A percentile compares a stretch with the other conserved stretches of the same genome.
These are phyloP conservation scores for Marmota monax DNA, from an alignment of 2,113 vertebrate genomes.

Conservation along the genomic window DNA sequence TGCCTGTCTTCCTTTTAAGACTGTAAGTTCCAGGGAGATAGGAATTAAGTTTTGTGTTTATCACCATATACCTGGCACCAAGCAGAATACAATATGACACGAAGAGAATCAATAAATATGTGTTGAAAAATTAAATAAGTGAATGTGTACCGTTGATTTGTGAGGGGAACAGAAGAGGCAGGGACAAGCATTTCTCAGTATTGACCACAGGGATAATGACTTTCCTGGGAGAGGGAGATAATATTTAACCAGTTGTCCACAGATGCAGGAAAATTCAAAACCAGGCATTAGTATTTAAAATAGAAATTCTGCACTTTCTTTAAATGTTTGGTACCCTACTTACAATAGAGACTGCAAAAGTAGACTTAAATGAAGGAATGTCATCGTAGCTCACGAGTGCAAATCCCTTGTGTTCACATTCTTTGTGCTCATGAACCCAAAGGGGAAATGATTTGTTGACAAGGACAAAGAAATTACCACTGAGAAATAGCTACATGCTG, in stretches of 20 bases:
- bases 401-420: not conserved
- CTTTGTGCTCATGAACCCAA: not conserved
- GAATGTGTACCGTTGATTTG: not conserved
- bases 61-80: no score
- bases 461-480: not conserved
- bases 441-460: not conserved
- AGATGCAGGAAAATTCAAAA: slow-evolving; percentile 34
- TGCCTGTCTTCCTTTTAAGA: not conserved
- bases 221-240: not conserved
- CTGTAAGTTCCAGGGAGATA: not conserved
- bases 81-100: not conserved
- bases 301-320: not conserved
- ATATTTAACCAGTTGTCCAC: slow-evolving; percentile 4
- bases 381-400: not conserved
- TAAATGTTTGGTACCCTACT: not conserved
- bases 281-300: not conserved
- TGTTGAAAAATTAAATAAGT: not conserved
- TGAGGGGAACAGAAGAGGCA: not conserved
- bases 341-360: not conserved
- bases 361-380: not conserved
- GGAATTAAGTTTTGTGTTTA: not conserved
- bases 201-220: not conserved
- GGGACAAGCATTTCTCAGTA: not conserved
- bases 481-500: not conserved
- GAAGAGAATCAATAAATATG: not conserved